These are phyloP conservation scores for Percopsis transmontana DNA, from an alignment of 2,113 vertebrate genomes.

Conservation along the genomic window DNA sequence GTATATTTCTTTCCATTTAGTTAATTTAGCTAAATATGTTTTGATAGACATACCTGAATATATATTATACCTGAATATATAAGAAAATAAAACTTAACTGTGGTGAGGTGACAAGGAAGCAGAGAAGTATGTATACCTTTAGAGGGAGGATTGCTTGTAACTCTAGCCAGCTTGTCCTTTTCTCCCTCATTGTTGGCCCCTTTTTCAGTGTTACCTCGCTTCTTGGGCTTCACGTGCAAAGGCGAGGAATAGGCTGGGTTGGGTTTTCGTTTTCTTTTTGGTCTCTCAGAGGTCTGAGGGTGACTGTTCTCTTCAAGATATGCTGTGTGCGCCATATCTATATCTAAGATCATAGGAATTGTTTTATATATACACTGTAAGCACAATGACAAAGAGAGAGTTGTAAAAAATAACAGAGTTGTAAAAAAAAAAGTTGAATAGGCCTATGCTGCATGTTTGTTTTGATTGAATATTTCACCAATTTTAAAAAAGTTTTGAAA, in stretches of 20 bases:
- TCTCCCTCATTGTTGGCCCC: conserved; percentile 5
- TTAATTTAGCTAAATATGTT: neutral
- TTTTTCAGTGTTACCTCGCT: neutral
- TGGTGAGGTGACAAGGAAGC: too few species aligned
- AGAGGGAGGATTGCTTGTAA: conserved; percentile 18
- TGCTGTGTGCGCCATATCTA: neutral
- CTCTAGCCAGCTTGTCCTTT: conserved; percentile 11
- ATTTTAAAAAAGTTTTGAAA: too few species aligned
- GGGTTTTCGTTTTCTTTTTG: conserved; percentile 37
- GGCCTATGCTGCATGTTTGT: too few species aligned
- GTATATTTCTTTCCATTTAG: too few species aligned
- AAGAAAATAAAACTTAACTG: too few species aligned
- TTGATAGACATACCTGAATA: neutral
- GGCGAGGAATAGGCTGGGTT: conserved; percentile 2
- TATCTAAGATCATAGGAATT: conserved; percentile 15
- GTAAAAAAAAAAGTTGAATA: too few species aligned
- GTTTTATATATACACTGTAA: neutral
- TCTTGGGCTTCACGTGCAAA: neutral
- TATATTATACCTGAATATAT: too few species aligned
- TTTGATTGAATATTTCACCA: too few species aligned
- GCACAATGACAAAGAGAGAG: neutral
- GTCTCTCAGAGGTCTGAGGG: conserved; percentile 14
- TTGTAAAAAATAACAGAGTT: too few species aligned
- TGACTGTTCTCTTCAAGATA: neutral
- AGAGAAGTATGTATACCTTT: conserved; percentile 54